A percentile compares a stretch with the other conserved stretches of the same genome.
phyloP scores from a whole-genome alignment of 1,140 invertebrate genomes.

The Vollenhovia emeryi region DNA sequence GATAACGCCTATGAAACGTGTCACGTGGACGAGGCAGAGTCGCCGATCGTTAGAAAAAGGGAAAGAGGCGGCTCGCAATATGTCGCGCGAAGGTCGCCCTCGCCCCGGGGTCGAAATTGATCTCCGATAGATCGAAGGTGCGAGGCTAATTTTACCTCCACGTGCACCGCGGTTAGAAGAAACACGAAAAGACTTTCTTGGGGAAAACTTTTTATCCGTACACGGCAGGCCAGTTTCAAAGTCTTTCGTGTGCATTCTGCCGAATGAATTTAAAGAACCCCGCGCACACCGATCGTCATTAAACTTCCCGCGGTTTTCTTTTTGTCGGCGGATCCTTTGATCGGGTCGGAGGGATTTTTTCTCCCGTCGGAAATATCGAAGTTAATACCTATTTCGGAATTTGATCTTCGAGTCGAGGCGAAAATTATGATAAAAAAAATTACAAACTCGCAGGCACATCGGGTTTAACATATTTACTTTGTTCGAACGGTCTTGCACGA shows the following conservation, averaged over 20 bases:
- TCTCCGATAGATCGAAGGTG: slow-evolving; percentile 56
- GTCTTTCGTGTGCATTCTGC: slow-evolving; percentile 14
- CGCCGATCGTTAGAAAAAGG: slow-evolving; percentile 22
- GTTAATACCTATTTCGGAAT: not conserved
- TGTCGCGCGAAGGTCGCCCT: slow-evolving; percentile 42
- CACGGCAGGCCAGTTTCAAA: not conserved
- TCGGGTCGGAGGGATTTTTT: not conserved
- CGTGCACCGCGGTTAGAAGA: slow-evolving; percentile 4
- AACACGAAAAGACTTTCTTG: slow-evolving; percentile 41
- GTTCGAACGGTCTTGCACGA: not conserved
- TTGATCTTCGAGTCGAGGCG: not conserved
- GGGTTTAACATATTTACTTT: not conserved
- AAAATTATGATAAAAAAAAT: not conserved
- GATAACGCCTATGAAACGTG: slow-evolving; percentile 5
- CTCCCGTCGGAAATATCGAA: not conserved
- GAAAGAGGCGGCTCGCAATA: not conserved
- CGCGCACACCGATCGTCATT: not conserved
- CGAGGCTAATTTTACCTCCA: slow-evolving; percentile 53
- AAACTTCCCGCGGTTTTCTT: not conserved
- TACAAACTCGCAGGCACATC: not conserved
- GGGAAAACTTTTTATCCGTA: slow-evolving; percentile 31
- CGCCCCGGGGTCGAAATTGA: slow-evolving; percentile 46
- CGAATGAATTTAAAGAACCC: slow-evolving; percentile 43
- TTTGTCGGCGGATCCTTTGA: not conserved
- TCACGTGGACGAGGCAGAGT: not conserved